Conservation (phyloP, 2,113 vertebrate genomes). For the Perca flavescens region DNA sequence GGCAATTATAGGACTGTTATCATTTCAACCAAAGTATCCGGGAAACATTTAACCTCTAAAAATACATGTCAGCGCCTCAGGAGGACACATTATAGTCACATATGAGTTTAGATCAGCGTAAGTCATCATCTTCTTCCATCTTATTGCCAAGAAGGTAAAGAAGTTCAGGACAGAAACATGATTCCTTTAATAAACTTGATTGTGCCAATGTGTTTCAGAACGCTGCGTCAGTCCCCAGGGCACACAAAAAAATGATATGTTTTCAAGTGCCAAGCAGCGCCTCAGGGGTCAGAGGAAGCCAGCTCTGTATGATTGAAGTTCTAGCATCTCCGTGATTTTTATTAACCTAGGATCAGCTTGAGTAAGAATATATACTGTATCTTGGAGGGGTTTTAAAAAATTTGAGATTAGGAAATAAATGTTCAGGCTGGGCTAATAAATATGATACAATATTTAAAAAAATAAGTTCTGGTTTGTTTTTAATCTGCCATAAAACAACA, state of each 20-base stretch:
- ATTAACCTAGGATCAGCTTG: background rate
- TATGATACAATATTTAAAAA: background rate
- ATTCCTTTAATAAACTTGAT: background rate
- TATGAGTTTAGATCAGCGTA: background rate
- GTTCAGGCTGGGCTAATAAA: background rate
- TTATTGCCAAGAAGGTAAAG: background rate
- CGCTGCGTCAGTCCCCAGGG: background rate
- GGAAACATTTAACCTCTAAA: constrained; percentile 31
- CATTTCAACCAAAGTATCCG: background rate
- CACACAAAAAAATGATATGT: background rate
- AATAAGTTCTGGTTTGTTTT: background rate
- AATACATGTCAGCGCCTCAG: constrained; percentile 1
- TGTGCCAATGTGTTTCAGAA: background rate
- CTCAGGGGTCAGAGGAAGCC: background rate
- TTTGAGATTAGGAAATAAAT: background rate
- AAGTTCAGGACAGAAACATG: background rate
- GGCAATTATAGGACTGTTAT: constrained; percentile 52
- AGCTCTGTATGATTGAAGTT: background rate
- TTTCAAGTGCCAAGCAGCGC: background rate
- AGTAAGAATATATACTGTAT: background rate
- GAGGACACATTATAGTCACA: background rate
- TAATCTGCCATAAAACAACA: background rate
- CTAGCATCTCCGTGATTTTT: background rate
- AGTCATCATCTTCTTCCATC: background rate
- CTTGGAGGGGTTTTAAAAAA: background rate